Evolutionary conservation across 2,888 invertebrate species (phyloP), one percentile per base, ranked within the genome.

Genomic region (Poecilus cupreus): DNA sequence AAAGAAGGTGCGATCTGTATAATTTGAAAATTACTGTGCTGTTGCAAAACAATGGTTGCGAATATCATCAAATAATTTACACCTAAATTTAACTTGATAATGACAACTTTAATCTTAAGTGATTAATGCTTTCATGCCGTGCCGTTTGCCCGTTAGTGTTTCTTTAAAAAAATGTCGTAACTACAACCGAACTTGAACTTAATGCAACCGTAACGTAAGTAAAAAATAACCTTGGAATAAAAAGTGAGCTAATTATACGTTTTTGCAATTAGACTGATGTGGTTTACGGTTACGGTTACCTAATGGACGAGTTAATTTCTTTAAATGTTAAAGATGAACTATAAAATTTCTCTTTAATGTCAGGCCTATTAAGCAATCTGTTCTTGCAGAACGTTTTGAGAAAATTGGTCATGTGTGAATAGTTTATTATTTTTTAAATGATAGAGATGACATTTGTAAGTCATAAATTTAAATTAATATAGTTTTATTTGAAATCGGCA

Each of bases 111-210:
- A 32, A 32, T 43, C 4, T 11, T 8, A 11, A 43, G 13, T 43
- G 43, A 43, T n/a, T 43, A 43, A 43, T 43, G 43, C n/a, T 43
- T 43, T n/a, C 3, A 43, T 43, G 10, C 13, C 43, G 43, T 43
- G 43, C 43, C 11, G 43, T 11, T 2, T n/a, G n/a, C 13, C 32
- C 32, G 32, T 32, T 32, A 32, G 32, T n/a, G n/a, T 43, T 43
- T 43, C 13, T 4, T 18, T 54, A 1, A 16, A 37, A 39, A 37
- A 22, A 37, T 70, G 70, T 70, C 10, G 72, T 8, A 72, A 72
- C 13, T 16, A 46, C 16, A 72, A 72, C 13, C 26, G 72, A 72
- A 72, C 72, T 72, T 72, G 72, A 72, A 72, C 72, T 72, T 72
- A 72, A 11, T 24, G 60, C 24, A 10, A 70, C 8, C 16, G 16